These are phyloP conservation scores for Parapsyche elsis DNA, from an alignment of 1,140 invertebrate genomes.

Conservation along the genomic window DNA sequence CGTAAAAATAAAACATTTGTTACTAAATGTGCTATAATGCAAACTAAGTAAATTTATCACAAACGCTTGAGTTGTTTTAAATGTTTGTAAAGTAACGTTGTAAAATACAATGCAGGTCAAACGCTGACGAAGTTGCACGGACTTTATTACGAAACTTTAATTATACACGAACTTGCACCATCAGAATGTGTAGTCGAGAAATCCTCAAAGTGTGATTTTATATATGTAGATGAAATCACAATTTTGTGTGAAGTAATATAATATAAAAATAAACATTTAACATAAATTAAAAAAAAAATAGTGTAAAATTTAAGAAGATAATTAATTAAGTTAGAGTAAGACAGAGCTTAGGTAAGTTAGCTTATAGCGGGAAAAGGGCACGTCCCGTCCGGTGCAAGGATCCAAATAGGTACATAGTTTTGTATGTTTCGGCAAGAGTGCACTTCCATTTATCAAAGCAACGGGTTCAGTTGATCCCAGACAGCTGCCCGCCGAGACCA, in stretches of 20 bases:
- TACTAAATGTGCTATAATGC: too few relatives aligned
- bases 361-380: too few relatives aligned
- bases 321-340: too few relatives aligned
- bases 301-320: too few relatives aligned
- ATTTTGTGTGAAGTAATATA: background rate
- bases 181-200: background rate
- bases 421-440: background rate
- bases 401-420: too few relatives aligned
- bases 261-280: too few relatives aligned
- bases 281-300: too few relatives aligned
- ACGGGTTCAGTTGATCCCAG: slow-evolving; percentile 13
- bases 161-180: background rate
- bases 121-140: background rate
- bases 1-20: too few relatives aligned
- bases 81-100: background rate
- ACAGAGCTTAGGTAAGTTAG: too few relatives aligned
- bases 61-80: background rate
- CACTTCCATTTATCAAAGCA: background rate
- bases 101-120: background rate
- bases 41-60: too few relatives aligned
- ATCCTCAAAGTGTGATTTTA: background rate
- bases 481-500: slow-evolving; percentile 27
- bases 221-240: background rate
- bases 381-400: too few relatives aligned
- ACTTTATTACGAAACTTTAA: background rate